A percentile compares a stretch with the other conserved stretches of the same genome.
These are phyloP conservation scores for Caenorhabditis elegans DNA, from an alignment of 1,140 invertebrate genomes.

Conservation along the genomic window DNA sequence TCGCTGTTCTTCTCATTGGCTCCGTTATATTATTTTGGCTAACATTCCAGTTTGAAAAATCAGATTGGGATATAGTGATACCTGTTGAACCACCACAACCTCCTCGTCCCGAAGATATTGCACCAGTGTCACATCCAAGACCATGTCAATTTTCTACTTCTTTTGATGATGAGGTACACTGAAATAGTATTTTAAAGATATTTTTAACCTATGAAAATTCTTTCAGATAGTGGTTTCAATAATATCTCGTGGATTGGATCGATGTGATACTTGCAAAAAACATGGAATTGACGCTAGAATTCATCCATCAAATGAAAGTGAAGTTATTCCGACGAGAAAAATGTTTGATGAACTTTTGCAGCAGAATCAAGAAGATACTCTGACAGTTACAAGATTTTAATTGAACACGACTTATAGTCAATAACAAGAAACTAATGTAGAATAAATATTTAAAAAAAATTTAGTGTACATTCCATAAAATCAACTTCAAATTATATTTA, in stretches of 20 bases:
- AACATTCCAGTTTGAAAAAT: background rate
- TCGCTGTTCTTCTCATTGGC: background rate
- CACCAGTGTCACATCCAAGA: background rate
- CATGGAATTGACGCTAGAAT: background rate
- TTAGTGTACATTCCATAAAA: no score
- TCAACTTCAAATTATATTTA: no score
- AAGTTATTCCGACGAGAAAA: background rate
- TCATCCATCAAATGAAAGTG: background rate
- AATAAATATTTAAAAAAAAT: no score
- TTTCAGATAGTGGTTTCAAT: constrained; percentile 5
- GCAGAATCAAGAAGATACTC: background rate
- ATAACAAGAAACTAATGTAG: no score
- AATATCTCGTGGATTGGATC: background rate
- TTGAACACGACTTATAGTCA: no score
- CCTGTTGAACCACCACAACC: background rate
- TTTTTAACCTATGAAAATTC: no score
- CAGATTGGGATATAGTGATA: background rate
- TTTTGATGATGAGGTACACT: constrained; percentile 1
- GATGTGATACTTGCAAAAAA: constrained; percentile 13
- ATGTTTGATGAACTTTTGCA: background rate
- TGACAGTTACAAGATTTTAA: no score
- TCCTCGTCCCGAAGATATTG: background rate
- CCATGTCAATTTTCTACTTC: background rate
- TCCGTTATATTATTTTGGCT: constrained; percentile 2
- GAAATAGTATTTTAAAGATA: no score